phyloP scores from a whole-genome alignment of 2,797 vertebrate species.

The Mus spretus region DNA sequence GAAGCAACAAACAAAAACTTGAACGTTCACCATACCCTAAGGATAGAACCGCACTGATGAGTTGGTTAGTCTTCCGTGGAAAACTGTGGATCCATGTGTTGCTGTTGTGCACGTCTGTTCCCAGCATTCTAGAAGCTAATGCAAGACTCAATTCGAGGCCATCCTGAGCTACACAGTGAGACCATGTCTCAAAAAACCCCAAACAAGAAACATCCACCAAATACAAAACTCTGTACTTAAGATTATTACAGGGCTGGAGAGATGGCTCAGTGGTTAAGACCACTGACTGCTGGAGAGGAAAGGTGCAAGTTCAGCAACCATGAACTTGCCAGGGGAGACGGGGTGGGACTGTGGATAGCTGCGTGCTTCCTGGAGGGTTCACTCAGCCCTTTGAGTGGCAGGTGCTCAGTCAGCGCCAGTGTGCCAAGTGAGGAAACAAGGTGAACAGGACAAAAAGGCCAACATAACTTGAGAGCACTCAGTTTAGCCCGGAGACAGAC shows the following conservation, averaged over 20 bases:
- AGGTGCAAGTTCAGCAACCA: neutral
- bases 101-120: neutral
- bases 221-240: constrained; percentile 4
- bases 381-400: neutral
- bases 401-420: neutral
- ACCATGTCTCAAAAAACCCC: neutral
- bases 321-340: neutral
- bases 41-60: neutral
- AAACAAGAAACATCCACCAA: constrained; percentile 8
- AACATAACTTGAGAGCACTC: neutral
- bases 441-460: neutral
- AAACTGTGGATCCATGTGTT: neutral
- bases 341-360: too few species aligned
- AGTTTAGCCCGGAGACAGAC: neutral
- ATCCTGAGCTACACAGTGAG: neutral
- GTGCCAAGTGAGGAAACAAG: neutral
- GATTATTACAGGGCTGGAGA: too few species aligned
- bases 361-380: neutral
- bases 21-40: neutral
- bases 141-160: neutral
- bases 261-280: too few species aligned
- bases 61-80: neutral
- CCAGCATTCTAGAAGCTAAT: neutral
- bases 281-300: neutral
- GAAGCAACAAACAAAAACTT: neutral